Conservation (phyloP, 2,797 vertebrate species). For the Hipposideros larvatus region DNA sequence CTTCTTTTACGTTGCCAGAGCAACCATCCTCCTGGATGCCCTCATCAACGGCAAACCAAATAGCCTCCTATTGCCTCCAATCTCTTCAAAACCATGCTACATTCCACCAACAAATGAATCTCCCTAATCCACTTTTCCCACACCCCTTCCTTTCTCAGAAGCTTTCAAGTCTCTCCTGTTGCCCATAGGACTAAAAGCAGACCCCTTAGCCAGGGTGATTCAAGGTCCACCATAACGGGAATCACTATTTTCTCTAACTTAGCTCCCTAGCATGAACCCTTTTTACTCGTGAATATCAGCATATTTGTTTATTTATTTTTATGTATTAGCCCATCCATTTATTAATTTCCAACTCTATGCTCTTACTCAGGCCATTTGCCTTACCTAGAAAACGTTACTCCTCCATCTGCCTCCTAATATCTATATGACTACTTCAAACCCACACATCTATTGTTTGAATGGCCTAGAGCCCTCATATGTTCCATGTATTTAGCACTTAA, state of each 20-base stretch:
- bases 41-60: background rate
- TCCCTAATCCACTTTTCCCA: conserved; percentile 34
- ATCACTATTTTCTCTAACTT: conserved; percentile 46
- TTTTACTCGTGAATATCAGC: conserved; percentile 48
- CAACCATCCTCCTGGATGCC: background rate
- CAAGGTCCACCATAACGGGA: background rate
- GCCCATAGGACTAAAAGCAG: background rate
- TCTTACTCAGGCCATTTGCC: background rate
- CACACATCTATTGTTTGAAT: background rate
- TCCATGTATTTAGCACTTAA: conserved; percentile 38
- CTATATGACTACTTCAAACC: background rate
- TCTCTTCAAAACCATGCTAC: conserved; percentile 52
- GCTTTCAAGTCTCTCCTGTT: conserved; percentile 28
- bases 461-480: background rate
- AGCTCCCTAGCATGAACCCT: background rate
- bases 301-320: background rate
- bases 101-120: conserved; percentile 44
- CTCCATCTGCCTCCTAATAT: conserved; percentile 38
- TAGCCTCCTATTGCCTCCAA: background rate
- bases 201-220: background rate
- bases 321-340: background rate
- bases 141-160: background rate
- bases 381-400: conserved; percentile 8
- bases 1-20: background rate
- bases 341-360: conserved; percentile 1